These are phyloP conservation scores for Drosophila nebulosa DNA, from an alignment of 1,140 invertebrate species.

Conservation along the genomic window DNA sequence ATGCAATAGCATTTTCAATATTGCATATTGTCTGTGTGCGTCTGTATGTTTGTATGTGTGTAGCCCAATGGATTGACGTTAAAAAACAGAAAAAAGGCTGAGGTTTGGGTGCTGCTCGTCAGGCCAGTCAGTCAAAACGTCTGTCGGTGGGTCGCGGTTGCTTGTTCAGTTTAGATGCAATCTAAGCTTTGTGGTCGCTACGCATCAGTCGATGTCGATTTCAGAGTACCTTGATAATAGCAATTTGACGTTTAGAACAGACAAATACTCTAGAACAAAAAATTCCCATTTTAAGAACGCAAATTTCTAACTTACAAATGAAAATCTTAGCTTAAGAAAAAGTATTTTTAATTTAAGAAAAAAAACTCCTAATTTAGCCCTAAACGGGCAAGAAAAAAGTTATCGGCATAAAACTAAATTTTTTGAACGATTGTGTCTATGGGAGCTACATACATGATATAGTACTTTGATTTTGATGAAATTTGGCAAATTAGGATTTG, in stretches of 20 bases:
- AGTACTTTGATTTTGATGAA: no score
- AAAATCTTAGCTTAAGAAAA: no score
- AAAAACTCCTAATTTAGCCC: no score
- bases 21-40: neutral
- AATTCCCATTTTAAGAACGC: no score
- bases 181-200: constrained; percentile 32
- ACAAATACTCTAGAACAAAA: neutral
- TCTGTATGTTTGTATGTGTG: no score
- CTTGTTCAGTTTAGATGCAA: constrained; percentile 21
- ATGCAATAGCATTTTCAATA: constrained; percentile 13
- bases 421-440: no score
- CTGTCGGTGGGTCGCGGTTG: neutral
- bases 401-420: no score
- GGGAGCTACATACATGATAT: no score
- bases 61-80: constrained; percentile 30
- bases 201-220: constrained; percentile 30
- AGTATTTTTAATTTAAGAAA: no score
- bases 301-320: no score
- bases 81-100: neutral
- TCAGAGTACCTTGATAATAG: neutral
- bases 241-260: neutral
- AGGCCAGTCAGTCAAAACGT: constrained; percentile 11
- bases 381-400: no score
- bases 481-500: no score
- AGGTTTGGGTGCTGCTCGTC: constrained; percentile 21